Evolutionary conservation across 2,113 vertebrate genomes (phyloP).

Genomic region (Cyprinodon brontotheroides): DNA sequence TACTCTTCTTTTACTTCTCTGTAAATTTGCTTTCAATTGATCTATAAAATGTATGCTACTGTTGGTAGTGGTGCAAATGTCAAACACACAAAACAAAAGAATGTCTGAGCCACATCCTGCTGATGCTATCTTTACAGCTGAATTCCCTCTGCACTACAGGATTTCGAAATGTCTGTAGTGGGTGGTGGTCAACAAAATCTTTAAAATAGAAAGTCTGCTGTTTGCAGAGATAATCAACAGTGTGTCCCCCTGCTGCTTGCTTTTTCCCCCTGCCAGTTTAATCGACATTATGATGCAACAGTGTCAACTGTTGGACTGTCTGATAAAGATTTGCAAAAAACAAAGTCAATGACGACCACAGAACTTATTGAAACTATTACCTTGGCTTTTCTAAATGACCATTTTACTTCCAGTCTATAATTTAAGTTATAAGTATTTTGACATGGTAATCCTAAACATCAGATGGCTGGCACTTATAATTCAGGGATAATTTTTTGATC

Average conservation of each 20-base stretch:
- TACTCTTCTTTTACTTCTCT: background rate
- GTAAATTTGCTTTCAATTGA: background rate
- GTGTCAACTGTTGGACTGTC: background rate
- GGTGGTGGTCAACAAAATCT: conserved; percentile 2
- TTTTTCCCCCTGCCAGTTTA: background rate
- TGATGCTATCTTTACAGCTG: background rate
- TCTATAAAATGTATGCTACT: background rate
- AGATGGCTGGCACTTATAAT: no score
- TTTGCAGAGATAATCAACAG: background rate
- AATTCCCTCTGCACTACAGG: background rate
- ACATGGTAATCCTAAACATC: no score
- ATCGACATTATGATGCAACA: background rate
- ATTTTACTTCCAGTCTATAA: no score
- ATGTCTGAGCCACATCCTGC: conserved; percentile 3
- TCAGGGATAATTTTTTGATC: no score
- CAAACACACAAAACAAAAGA: background rate
- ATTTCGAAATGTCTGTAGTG: background rate
- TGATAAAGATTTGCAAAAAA: background rate
- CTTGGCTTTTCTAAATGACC: no score
- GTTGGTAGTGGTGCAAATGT: conserved; percentile 1
- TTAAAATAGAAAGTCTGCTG: background rate
- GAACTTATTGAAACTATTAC: no score
- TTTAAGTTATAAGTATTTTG: no score
- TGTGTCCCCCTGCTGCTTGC: background rate
- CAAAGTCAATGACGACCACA: background rate